Conservation (phyloP, 1,140 invertebrate genomes). For the Eriosoma lanigerum region DNA sequence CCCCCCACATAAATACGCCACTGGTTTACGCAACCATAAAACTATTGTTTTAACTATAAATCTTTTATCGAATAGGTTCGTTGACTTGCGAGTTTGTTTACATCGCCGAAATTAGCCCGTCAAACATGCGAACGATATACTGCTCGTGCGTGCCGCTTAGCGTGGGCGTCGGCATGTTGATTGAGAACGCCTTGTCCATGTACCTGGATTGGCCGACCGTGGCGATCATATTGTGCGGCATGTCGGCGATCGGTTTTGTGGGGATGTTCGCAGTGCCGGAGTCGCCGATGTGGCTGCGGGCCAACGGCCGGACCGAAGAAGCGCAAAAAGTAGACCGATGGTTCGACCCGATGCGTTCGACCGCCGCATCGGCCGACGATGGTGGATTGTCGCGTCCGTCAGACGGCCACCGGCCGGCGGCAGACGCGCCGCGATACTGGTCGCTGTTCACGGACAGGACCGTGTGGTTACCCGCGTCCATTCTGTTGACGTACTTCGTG, state of each 20-base stretch:
- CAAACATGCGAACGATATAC: conserved; percentile 55
- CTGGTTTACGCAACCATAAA: too few species aligned
- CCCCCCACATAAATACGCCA: too few species aligned
- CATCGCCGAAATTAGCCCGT: conserved; percentile 56
- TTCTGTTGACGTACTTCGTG: conserved; percentile 67
- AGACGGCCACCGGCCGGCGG: too few species aligned
- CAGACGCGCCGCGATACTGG: not conserved
- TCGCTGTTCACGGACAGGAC: not conserved
- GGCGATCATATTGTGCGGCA: conserved; percentile 49
- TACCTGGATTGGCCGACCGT: conserved; percentile 57
- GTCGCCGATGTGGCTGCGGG: conserved; percentile 66
- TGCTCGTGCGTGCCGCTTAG: conserved; percentile 59
- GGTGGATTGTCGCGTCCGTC: too few species aligned
- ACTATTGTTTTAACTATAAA: too few species aligned
- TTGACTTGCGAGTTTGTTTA: conserved; percentile 54
- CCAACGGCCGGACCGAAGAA: conserved; percentile 64
- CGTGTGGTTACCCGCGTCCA: conserved; percentile 66
- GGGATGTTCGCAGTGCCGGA: conserved; percentile 68
- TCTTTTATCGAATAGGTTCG: too few species aligned
- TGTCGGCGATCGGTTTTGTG: conserved; percentile 56
- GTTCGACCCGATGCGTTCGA: not conserved
- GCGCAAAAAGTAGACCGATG: not conserved
- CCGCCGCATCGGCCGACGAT: not conserved
- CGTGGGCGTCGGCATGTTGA: conserved; percentile 61
- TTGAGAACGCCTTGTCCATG: conserved; percentile 60